These are phyloP conservation scores for Anastrepha obliqua DNA, from an alignment of 1,140 invertebrate genomes.

Conservation along the genomic window DNA sequence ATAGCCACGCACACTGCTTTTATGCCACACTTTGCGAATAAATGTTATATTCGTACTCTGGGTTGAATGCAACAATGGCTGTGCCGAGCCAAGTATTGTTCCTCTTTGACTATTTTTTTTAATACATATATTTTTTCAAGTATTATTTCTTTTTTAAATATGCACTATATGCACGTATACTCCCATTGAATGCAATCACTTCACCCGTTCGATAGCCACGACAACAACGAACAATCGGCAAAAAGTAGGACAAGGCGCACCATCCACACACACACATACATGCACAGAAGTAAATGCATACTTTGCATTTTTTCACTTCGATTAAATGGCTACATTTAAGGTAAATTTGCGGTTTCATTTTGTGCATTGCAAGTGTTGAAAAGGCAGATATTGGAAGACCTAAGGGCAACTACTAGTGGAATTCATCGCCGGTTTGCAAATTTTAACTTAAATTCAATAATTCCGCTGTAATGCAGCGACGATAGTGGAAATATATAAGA, in stretches of 20 bases:
- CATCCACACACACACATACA: neutral
- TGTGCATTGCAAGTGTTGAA: neutral
- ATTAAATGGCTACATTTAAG: conserved; percentile 38
- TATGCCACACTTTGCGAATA: neutral
- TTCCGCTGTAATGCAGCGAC: too few species aligned
- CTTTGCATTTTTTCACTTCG: conserved; percentile 20
- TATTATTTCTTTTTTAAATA: neutral
- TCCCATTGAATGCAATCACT: neutral
- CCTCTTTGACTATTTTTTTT: neutral
- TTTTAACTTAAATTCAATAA: too few species aligned
- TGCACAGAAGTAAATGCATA: neutral
- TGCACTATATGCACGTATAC: neutral
- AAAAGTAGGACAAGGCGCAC: conserved; percentile 23
- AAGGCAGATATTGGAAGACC: neutral
- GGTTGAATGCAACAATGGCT: neutral
- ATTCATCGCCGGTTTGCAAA: neutral
- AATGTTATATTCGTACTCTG: neutral
- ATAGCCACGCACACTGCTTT: neutral
- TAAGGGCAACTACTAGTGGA: neutral
- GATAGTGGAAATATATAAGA: too few species aligned
- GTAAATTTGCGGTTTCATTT: conserved; percentile 40
- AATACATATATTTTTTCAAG: neutral
- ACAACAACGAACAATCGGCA: neutral
- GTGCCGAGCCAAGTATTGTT: too few species aligned
- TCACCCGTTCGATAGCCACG: neutral